A percentile compares a stretch with the other conserved stretches of the same genome.
These are phyloP conservation scores for Bryconaethiops microstoma DNA, from an alignment of 2,797 vertebrate genomes.

Conservation along the genomic window DNA sequence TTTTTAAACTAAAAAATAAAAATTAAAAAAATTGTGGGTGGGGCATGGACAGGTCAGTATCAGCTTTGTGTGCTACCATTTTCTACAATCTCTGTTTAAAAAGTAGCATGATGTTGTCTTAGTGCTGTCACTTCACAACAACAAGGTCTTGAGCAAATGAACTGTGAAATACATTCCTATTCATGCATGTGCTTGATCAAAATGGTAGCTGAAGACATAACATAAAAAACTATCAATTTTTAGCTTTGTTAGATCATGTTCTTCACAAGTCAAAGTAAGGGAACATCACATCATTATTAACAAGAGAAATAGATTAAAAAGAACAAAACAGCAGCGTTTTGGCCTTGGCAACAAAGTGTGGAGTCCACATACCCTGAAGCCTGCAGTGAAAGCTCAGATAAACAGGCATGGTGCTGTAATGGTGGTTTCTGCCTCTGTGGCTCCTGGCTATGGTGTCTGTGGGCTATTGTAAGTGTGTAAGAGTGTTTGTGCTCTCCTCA, in stretches of 20 bases:
- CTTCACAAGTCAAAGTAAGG: neutral
- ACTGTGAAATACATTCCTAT: neutral
- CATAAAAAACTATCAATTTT: no score
- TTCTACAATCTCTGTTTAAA: neutral
- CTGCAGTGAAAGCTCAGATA: neutral
- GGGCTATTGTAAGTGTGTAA: constrained; percentile 17
- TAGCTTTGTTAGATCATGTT: no score
- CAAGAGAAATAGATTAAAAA: neutral
- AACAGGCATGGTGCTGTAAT: neutral
- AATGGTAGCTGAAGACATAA: no score
- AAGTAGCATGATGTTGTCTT: neutral
- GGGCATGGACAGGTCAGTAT: neutral
- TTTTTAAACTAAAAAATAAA: no score
- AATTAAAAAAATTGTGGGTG: no score
- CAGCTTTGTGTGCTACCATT: neutral
- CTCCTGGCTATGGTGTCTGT: constrained; percentile 23
- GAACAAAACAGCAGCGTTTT: neutral
- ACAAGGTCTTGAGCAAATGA: no score
- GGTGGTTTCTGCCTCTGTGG: constrained; percentile 1
- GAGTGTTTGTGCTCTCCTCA: constrained; percentile 40
- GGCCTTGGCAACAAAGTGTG: neutral
- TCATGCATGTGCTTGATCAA: no score
- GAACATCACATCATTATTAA: neutral
- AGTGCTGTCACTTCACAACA: no score
- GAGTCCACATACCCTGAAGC: constrained; percentile 11